Evolutionary conservation across 2,113 vertebrate genomes (phyloP).

Genomic region (Sterna hirundo): DNA sequence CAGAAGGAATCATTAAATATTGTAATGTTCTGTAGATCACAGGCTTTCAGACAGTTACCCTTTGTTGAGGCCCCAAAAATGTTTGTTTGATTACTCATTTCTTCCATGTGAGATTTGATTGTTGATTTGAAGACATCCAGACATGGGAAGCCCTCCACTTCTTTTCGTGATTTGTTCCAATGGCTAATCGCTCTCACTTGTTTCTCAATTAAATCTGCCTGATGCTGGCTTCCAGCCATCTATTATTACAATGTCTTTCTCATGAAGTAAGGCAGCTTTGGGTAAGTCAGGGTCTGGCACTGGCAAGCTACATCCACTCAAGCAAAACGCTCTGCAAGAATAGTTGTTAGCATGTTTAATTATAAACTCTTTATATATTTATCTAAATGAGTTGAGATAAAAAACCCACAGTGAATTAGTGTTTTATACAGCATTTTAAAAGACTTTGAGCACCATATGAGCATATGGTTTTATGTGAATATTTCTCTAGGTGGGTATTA

Average conservation of each 20-base stretch:
- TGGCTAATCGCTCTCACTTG: constrained; percentile 14
- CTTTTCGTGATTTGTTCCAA: neutral
- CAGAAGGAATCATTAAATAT: neutral
- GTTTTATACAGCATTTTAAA: neutral
- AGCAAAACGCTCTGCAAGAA: neutral
- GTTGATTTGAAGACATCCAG: constrained; percentile 54
- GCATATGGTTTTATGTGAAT: neutral
- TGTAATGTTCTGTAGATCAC: neutral
- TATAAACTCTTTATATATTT: neutral
- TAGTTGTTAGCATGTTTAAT: neutral
- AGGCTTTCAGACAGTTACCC: neutral
- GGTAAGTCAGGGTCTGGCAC: neutral
- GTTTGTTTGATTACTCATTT: constrained; percentile 28
- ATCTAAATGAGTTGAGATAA: neutral
- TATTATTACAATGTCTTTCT: neutral
- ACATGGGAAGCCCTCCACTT: neutral
- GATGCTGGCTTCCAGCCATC: neutral
- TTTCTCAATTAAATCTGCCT: constrained; percentile 19
- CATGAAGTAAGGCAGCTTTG: neutral
- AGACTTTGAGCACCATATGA: neutral
- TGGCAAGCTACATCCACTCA: fast-evolving
- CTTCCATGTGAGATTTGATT: constrained; percentile 17
- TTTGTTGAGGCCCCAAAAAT: neutral
- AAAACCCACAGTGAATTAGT: neutral
- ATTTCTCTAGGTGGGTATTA: neutral